phyloP scores from a whole-genome alignment of 2,888 invertebrate genomes.

The Pyrgus malvae region DNA sequence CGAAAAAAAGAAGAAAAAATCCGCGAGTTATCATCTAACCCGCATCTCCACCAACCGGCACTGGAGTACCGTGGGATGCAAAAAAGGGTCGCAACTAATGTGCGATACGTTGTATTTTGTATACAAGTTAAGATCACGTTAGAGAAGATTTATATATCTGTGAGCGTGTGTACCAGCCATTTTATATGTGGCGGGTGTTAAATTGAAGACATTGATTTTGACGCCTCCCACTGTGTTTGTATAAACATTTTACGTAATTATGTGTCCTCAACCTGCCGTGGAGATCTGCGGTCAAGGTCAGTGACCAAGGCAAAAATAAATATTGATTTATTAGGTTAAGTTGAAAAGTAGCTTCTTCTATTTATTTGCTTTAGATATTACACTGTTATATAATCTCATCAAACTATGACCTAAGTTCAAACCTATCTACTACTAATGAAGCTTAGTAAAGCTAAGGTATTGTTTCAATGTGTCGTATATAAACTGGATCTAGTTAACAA shows the following conservation, averaged over 20 bases:
- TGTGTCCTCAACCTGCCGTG: slow-evolving; percentile 45
- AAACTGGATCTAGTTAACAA: neutral
- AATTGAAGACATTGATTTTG: slow-evolving; percentile 58
- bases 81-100: no score
- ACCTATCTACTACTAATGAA: no score
- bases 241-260: slow-evolving; percentile 47
- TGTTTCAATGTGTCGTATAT: no score
- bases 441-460: no score
- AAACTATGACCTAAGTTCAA: no score
- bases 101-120: no score
- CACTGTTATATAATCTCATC: neutral
- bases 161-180: neutral
- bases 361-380: slow-evolving; percentile 3
- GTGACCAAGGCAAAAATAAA: slow-evolving; percentile 42
- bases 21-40: no score
- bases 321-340: slow-evolving; percentile 30
- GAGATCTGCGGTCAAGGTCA: slow-evolving; percentile 52
- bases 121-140: no score
- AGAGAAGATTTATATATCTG: no score
- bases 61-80: no score
- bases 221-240: slow-evolving; percentile 54
- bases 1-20: no score
- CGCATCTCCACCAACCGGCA: no score
- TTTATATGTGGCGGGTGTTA: slow-evolving; percentile 39
- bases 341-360: slow-evolving; percentile 1